phyloP scores from a whole-genome alignment of 2,113 vertebrate species.

The Colossoma macropomum region DNA sequence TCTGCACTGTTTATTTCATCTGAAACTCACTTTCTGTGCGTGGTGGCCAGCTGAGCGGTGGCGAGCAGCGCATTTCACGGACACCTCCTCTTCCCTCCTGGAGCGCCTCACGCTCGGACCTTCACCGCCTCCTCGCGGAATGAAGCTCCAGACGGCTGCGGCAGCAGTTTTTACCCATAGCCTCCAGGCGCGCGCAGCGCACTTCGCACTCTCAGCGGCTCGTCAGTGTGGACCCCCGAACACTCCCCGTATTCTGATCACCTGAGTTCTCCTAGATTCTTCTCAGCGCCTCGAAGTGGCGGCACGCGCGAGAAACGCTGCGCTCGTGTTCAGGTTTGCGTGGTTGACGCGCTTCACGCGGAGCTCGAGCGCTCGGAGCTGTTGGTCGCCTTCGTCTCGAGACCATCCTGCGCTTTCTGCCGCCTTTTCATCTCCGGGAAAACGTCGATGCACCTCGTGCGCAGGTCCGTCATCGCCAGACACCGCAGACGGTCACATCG shows the following conservation, averaged over 20 bases:
- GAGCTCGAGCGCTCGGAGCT: conserved; percentile 32
- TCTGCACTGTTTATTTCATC: not conserved
- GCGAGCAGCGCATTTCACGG: conserved; percentile 72
- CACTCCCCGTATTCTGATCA: not conserved
- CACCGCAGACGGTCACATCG: conserved; percentile 46
- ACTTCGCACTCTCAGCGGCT: not conserved
- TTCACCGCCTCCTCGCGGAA: not conserved
- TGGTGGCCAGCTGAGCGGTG: conserved; percentile 67
- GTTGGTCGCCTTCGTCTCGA: conserved; percentile 21
- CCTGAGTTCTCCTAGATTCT: no score
- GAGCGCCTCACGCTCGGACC: conserved; percentile 19
- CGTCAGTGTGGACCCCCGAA: not conserved
- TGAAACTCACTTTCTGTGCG: conserved; percentile 65
- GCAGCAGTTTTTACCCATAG: conserved; percentile 13
- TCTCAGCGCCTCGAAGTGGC: no score
- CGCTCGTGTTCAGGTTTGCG: not conserved
- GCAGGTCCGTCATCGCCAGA: conserved; percentile 7
- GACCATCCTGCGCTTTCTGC: not conserved
- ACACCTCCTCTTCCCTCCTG: conserved; percentile 36
- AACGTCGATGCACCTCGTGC: conserved; percentile 45
- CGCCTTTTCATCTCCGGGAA: conserved; percentile 37
- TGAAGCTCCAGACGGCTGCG: conserved; percentile 14
- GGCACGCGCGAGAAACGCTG: not conserved
- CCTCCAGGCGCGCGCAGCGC: not conserved
- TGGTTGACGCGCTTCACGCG: not conserved